phyloP scores from a whole-genome alignment of 2,113 vertebrate genomes.

The Tauraco erythrolophus region DNA sequence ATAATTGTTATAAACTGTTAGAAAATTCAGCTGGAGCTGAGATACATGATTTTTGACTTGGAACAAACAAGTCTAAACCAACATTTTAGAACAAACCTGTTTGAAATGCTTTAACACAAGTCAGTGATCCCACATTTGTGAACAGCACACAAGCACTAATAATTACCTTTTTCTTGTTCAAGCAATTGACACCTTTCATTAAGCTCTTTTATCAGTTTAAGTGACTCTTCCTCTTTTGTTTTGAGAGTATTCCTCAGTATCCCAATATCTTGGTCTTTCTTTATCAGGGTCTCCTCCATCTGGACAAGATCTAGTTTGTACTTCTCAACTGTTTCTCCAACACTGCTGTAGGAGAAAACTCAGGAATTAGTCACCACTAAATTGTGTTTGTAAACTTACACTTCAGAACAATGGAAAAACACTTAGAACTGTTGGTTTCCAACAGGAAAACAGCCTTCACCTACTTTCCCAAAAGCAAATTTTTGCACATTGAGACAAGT shows the following conservation, averaged over 20 bases:
- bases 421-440: neutral
- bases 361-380: neutral
- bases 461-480: neutral
- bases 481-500: neutral
- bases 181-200: constrained; percentile 80
- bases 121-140: neutral
- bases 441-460: neutral
- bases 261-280: constrained; percentile 81
- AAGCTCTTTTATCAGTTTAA: constrained; percentile 81
- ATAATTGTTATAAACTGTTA: too few species aligned
- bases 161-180: constrained; percentile 86
- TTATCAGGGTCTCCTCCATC: constrained; percentile 70
- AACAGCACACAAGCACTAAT: neutral
- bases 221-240: constrained; percentile 79
- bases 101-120: neutral
- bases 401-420: neutral
- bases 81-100: neutral
- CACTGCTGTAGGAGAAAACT: constrained; percentile 72
- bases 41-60: neutral
- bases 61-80: neutral
- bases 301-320: constrained; percentile 69
- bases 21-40: neutral
- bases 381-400: neutral
- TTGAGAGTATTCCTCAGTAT: constrained; percentile 79
- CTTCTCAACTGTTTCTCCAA: constrained; percentile 78